phyloP scores from a whole-genome alignment of 2,888 invertebrate species.

The Cheilosia vernalis region DNA sequence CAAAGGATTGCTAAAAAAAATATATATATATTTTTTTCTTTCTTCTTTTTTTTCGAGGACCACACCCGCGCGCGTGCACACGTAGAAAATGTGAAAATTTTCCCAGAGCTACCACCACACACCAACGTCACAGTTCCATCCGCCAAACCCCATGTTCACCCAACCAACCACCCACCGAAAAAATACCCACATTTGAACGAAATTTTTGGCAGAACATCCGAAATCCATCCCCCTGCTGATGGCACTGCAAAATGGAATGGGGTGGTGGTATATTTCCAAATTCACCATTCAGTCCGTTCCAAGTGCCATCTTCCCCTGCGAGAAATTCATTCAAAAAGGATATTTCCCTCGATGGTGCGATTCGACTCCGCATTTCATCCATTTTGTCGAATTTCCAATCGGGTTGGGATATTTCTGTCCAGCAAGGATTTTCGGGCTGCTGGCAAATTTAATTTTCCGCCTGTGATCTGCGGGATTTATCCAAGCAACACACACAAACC shows the following conservation, averaged over 20 bases:
- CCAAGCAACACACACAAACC: slow-evolving; percentile 48
- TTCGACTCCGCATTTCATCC: slow-evolving; percentile 33
- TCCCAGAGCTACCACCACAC: slow-evolving; percentile 69
- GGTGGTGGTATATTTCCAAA: slow-evolving; percentile 40
- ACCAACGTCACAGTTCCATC: slow-evolving; percentile 52
- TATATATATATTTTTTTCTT: slow-evolving; percentile 30
- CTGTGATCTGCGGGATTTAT: slow-evolving; percentile 61
- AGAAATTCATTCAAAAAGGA: slow-evolving; percentile 59
- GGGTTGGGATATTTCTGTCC: slow-evolving; percentile 60
- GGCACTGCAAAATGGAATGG: slow-evolving; percentile 49
- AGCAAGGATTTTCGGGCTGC: slow-evolving; percentile 63
- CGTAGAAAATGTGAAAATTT: slow-evolving; percentile 79
- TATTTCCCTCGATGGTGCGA: slow-evolving; percentile 21
- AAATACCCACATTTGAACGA: slow-evolving; percentile 67
- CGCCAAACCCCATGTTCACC: neutral
- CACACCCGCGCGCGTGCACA: slow-evolving; percentile 83
- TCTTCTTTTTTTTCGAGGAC: slow-evolving; percentile 78
- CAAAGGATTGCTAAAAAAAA: slow-evolving; percentile 22
- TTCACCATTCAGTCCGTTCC: slow-evolving; percentile 58
- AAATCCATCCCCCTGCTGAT: slow-evolving; percentile 46
- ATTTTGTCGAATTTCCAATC: slow-evolving; percentile 57
- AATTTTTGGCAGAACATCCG: slow-evolving; percentile 73
- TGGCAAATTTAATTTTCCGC: slow-evolving; percentile 56
- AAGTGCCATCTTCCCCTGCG: neutral
- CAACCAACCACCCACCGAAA: slow-evolving; percentile 34